Evolutionary conservation across 2,888 invertebrate species (phyloP).

Genomic region (Brenthis hecate): DNA sequence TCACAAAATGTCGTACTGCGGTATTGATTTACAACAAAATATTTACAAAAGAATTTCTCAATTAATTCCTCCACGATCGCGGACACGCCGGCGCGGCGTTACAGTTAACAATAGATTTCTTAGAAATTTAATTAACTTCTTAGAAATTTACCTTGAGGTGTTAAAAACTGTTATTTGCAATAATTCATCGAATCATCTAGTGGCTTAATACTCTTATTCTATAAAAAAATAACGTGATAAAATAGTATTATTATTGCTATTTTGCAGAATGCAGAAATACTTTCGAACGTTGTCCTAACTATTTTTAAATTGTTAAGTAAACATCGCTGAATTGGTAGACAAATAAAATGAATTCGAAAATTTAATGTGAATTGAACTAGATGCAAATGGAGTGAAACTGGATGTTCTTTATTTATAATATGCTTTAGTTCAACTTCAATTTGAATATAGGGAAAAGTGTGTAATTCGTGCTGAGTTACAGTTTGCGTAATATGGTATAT

Average conservation of each 20-base stretch:
- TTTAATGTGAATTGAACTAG: constrained; percentile 50
- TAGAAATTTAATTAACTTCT: too few species aligned
- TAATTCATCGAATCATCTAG: background rate
- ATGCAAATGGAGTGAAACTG: constrained; percentile 47
- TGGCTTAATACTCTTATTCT: background rate
- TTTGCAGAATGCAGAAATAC: constrained; percentile 21
- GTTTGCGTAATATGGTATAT: too few species aligned
- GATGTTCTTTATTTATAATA: background rate
- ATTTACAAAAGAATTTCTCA: background rate
- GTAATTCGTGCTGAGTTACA: too few species aligned
- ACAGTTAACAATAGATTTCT: too few species aligned
- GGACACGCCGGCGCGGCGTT: too few species aligned
- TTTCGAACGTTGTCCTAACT: constrained; percentile 48
- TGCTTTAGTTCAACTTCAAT: background rate
- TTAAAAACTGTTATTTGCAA: background rate
- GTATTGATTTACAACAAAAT: too few species aligned
- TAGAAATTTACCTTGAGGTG: too few species aligned
- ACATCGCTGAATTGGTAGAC: constrained; percentile 51
- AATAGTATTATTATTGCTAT: background rate
- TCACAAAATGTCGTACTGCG: too few species aligned
- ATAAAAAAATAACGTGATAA: background rate
- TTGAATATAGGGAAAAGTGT: too few species aligned
- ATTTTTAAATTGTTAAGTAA: constrained; percentile 63
- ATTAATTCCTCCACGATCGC: background rate
- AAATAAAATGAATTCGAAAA: constrained; percentile 55